Percentiles rank a stretch among this genome's conserved stretches.
Conservation (phyloP, 2,113 vertebrate genomes). For the Anseranas semipalmata region DNA sequence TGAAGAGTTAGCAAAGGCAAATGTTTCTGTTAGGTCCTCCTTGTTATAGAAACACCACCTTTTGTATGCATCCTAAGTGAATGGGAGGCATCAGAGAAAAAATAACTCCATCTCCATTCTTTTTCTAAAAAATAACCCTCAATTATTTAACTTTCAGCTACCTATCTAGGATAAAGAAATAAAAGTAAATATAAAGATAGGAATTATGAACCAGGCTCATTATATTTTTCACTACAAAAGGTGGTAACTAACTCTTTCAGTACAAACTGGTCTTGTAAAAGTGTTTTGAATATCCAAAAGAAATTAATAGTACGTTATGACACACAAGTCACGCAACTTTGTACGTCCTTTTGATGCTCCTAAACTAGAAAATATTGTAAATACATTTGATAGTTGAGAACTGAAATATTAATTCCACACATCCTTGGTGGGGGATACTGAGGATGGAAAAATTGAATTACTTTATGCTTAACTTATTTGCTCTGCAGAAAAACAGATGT, state of each 20-base stretch:
- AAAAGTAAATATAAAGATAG: neutral
- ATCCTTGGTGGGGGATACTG: neutral
- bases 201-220: neutral
- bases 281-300: neutral
- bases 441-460: neutral
- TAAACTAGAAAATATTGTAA: neutral
- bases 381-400: neutral
- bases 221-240: neutral
- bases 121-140: neutral
- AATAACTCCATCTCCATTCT: neutral
- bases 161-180: neutral
- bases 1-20: neutral
- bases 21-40: neutral
- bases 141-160: neutral
- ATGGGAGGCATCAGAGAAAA: neutral
- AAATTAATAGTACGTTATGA: neutral
- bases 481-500: neutral
- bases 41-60: neutral
- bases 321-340: neutral
- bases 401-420: neutral
- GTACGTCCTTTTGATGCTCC: neutral
- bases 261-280: neutral
- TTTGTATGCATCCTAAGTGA: neutral
- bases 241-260: neutral
- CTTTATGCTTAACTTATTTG: neutral